These are phyloP conservation scores for Pitangus sulphuratus DNA, from an alignment of 2,797 vertebrate genomes.

Conservation along the genomic window DNA sequence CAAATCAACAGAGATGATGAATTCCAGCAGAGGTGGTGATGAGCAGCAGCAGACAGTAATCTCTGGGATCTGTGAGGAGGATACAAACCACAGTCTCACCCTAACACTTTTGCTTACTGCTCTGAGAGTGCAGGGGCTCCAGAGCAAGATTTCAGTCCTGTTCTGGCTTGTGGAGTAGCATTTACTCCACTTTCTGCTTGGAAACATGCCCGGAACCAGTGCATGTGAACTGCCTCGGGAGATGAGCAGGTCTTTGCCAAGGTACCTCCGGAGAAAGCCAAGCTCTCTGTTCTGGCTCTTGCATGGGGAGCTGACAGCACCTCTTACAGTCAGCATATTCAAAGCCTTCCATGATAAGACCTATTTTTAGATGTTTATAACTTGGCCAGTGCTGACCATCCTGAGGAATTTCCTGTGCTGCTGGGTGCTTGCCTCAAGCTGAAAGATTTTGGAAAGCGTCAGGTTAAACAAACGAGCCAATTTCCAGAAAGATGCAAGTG, in stretches of 20 bases:
- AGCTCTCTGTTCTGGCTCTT: not conserved
- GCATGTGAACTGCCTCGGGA: conserved; percentile 39
- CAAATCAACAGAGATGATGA: not conserved
- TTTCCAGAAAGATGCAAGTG: not conserved
- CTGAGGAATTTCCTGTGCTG: conserved; percentile 15
- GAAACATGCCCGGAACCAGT: not conserved
- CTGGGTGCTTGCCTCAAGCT: not conserved
- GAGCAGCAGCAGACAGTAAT: conserved; percentile 10
- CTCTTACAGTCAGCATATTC: conserved; percentile 1
- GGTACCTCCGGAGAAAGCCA: not conserved
- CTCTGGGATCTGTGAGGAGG: not conserved
- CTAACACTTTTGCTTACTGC: not conserved
- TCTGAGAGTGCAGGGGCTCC: not conserved
- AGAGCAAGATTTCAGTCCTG: conserved; percentile 28
- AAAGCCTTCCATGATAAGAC: not conserved
- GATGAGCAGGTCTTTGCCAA: conserved; percentile 21
- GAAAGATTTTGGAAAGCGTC: not conserved
- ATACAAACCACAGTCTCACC: not conserved
- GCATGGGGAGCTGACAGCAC: not conserved
- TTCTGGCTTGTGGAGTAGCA: conserved; percentile 5
- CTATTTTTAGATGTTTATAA: conserved; percentile 17
- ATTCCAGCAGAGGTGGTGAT: not conserved
- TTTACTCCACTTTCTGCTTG: conserved; percentile 14
- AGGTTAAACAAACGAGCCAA: not conserved
- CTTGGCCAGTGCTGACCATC: not conserved